Percentiles rank a stretch among this genome's conserved stretches.
Evolutionary conservation across 2,113 vertebrate genomes (phyloP).

Genomic region (Emydocephalus ijimae): DNA sequence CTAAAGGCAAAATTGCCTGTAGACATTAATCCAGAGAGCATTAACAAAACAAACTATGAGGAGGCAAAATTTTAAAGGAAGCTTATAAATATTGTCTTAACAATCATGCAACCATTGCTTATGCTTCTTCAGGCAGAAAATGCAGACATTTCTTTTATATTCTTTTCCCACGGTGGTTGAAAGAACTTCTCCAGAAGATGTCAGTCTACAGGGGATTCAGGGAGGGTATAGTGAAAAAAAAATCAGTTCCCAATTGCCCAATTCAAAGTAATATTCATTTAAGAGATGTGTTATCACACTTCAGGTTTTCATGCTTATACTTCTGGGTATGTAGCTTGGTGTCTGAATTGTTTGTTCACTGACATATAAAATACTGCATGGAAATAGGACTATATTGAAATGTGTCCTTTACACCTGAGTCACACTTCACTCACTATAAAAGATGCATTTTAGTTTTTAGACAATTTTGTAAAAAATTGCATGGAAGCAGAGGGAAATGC

Average conservation of each 20-base stretch:
- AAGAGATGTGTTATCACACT: background rate
- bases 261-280: background rate
- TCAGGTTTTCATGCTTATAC: background rate
- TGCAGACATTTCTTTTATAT: background rate
- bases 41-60: background rate
- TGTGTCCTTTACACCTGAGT: background rate
- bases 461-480: background rate
- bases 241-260: background rate
- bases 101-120: background rate
- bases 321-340: background rate
- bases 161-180: background rate
- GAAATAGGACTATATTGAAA: background rate
- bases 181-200: background rate
- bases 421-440: background rate
- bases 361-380: background rate
- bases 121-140: background rate
- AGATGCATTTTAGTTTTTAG: background rate
- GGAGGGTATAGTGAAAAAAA: background rate
- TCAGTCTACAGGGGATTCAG: background rate
- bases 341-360: background rate
- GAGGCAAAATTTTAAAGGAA: background rate
- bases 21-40: background rate
- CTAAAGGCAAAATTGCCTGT: background rate
- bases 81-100: background rate
- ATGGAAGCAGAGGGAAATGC: background rate